These are phyloP conservation scores for Muraenolepis orangiensis DNA, from an alignment of 2,797 vertebrate species.

Conservation along the genomic window DNA sequence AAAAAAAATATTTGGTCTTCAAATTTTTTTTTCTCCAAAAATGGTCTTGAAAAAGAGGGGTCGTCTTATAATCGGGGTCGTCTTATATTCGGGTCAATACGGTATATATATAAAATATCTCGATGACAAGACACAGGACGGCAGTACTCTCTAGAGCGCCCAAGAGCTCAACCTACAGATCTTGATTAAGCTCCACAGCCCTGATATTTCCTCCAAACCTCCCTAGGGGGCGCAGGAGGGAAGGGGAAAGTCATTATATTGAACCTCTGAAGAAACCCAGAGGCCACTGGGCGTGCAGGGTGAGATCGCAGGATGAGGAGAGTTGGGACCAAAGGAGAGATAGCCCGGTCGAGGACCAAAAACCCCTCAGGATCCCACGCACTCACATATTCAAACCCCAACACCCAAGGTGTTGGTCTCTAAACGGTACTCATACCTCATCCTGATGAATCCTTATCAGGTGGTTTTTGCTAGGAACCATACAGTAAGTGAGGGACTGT, in stretches of 20 bases:
- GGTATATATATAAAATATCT: too few relatives aligned
- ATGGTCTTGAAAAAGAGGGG: too few relatives aligned
- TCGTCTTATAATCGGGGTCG: too few relatives aligned
- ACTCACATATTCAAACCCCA: neutral
- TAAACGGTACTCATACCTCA: neutral
- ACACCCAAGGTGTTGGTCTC: neutral
- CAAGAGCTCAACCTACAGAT: neutral
- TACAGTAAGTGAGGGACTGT: neutral
- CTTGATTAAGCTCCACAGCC: neutral
- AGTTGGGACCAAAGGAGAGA: neutral
- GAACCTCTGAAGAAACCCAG: neutral
- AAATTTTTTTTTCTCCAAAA: too few relatives aligned
- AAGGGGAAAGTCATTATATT: neutral
- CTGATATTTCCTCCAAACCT: neutral
- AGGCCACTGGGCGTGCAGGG: neutral
- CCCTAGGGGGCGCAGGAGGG: neutral
- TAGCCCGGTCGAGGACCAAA: neutral
- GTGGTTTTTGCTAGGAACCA: neutral
- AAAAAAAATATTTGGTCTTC: too few relatives aligned
- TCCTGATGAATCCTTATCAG: too few relatives aligned
- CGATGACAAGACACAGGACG: neutral
- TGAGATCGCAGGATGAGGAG: neutral
- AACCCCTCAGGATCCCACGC: neutral
- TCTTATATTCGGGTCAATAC: too few relatives aligned
- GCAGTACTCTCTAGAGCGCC: neutral